These are phyloP conservation scores for Camponotus vicinus DNA, from an alignment of 1,140 invertebrate species.

Conservation along the genomic window DNA sequence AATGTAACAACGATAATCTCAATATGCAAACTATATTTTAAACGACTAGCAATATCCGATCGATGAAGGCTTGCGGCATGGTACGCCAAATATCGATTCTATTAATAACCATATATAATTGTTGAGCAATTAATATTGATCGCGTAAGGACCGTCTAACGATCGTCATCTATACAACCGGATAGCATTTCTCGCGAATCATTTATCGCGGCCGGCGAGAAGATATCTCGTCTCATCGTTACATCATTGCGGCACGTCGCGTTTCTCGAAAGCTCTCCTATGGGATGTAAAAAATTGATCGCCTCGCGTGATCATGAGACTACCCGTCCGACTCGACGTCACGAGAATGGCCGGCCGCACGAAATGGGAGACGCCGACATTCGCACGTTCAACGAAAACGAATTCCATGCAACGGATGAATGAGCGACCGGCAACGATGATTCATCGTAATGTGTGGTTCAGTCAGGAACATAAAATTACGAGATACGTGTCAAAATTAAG, in stretches of 20 bases:
- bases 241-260: neutral
- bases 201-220: neutral
- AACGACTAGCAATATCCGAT: neutral
- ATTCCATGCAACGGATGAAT: neutral
- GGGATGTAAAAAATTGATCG: neutral
- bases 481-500: neutral
- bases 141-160: neutral
- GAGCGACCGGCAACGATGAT: neutral
- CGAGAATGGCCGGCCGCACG: slow-evolving; percentile 41
- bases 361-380: slow-evolving; percentile 20
- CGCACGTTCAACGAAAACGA: neutral
- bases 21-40: neutral
- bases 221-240: neutral
- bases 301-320: neutral
- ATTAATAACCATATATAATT: neutral
- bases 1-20: neutral
- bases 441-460: neutral
- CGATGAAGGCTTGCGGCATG: no score
- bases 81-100: neutral
- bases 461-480: neutral
- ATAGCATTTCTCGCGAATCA: neutral
- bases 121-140: slow-evolving; percentile 16
- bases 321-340: slow-evolving; percentile 33
- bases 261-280: neutral
- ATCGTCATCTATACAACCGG: neutral